phyloP scores from a whole-genome alignment of 2,888 invertebrate species.

The Endotricha flammealis region DNA sequence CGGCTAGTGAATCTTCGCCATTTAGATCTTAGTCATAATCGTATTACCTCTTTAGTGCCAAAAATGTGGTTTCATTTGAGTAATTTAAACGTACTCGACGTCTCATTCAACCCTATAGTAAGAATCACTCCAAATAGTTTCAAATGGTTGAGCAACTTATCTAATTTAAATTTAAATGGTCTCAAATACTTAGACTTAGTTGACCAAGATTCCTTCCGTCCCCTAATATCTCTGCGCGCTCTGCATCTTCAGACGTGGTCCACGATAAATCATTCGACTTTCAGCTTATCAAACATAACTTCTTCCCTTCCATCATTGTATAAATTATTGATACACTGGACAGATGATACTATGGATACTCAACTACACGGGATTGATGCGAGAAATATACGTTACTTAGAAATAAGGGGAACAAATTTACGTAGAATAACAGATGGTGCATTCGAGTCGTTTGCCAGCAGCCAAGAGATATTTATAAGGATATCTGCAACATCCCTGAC shows the following conservation, averaged over 20 bases:
- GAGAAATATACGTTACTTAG: conserved; percentile 87
- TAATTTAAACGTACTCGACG: conserved; percentile 85
- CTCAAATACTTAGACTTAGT: conserved; percentile 85
- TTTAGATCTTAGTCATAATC: conserved; percentile 87
- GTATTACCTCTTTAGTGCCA: conserved; percentile 84
- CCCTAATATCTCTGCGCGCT: conserved; percentile 84
- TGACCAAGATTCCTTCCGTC: conserved; percentile 85
- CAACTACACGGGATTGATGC: conserved; percentile 88
- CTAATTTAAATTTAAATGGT: conserved; percentile 85
- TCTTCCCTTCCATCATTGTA: conserved; percentile 85
- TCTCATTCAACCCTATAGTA: conserved; percentile 90
- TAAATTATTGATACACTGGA: conserved; percentile 86
- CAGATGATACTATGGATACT: conserved; percentile 84
- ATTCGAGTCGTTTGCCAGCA: conserved; percentile 84
- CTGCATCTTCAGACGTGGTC: conserved; percentile 87
- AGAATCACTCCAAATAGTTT: conserved; percentile 85
- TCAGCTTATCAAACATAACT: conserved; percentile 84
- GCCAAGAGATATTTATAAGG: conserved; percentile 86
- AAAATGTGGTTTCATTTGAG: conserved; percentile 85
- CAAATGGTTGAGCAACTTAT: conserved; percentile 82
- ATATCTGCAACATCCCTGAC: conserved; percentile 88
- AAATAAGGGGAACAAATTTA: conserved; percentile 87
- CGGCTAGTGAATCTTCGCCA: conserved; percentile 84
- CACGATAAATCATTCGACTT: conserved; percentile 82
- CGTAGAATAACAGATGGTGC: conserved; percentile 87